Base-by-base conservation (phyloP, 2,113 vertebrate genomes). In the Panthera leo region DNA sequence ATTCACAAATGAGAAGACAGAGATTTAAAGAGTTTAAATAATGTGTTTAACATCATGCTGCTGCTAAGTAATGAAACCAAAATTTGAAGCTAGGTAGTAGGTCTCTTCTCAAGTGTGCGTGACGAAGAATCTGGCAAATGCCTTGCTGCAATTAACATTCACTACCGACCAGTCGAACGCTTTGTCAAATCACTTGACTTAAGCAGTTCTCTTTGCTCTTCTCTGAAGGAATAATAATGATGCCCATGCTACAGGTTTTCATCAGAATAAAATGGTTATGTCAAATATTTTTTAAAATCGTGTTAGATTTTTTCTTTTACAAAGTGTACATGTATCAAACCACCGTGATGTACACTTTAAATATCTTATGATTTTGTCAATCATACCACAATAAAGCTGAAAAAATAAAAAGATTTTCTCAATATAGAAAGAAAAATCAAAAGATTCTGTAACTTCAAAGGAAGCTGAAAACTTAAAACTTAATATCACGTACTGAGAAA, bases 11-110 rank as follows among this genome's bases (percentile, higher is more conserved):
- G 55, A 55, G 39, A 82, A 45, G 51, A 86, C 12, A 36, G 80
- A 65, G 39, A 71, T 71, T 82, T 71, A 86, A 82, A 58, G 45
- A 91, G 39, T 75, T 89, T 94, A 89, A 96, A 70, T 89, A 58
- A 82, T 61, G 14, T 89, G 39, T 53, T 65, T 85, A 61, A 80
- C 21, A 45, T 63, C 55, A 65, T 31, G 21, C 31, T 45, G 63
- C 34, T 79, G n/a, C 1, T 79, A 31, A 92, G 31, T 63, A 61
- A 63, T 92, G 68, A 92, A 36, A 21, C 48, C n/a, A 1, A 89
- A 78, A 94, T 71, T 51, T 71, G 92, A 88, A 73, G 61, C 25
- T n/a, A n/a, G 61, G n/a, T 19, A 87, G n/a, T 25, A 91, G 23
- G 1, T 75, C 42, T 88, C 51, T 75, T 93, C 25, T 82, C 5